Percentiles rank a stretch among this genome's conserved stretches.
Evolutionary conservation across 2,888 invertebrate species (phyloP).

Genomic region (Cheilosia pagana): DNA sequence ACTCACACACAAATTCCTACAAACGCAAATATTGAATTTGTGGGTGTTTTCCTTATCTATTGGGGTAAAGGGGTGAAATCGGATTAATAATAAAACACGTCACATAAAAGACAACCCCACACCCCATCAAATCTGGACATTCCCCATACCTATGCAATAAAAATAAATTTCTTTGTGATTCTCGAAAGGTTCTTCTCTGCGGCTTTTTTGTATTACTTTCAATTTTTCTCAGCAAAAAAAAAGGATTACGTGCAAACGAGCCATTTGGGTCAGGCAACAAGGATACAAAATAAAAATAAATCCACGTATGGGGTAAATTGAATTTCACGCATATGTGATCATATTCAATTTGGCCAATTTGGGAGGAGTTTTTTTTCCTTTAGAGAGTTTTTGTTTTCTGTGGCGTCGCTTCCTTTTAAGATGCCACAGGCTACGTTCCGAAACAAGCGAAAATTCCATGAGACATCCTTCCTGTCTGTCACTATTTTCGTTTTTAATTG

Average conservation of each 20-base stretch:
- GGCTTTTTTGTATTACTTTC: conserved; percentile 26
- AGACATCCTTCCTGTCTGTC: conserved; percentile 3
- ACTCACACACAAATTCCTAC: too few species aligned
- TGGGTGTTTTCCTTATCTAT: too few species aligned
- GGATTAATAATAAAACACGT: not conserved
- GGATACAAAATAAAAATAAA: conserved; percentile 35
- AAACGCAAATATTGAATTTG: too few species aligned
- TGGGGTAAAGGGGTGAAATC: not conserved
- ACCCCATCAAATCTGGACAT: conserved; percentile 36
- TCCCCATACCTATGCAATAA: conserved; percentile 22
- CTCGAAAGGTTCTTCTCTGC: conserved; percentile 21
- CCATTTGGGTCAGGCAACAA: conserved; percentile 65
- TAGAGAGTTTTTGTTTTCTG: conserved; percentile 3
- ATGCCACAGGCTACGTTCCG: conserved; percentile 14
- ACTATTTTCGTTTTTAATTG: not conserved
- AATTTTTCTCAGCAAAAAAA: conserved; percentile 20
- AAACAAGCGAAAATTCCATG: conserved; percentile 6
- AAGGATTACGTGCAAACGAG: conserved; percentile 68
- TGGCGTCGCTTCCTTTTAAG: not conserved
- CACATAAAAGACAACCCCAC: not conserved
- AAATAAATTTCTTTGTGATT: conserved; percentile 56
- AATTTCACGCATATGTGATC: conserved; percentile 78
- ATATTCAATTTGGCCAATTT: conserved; percentile 77
- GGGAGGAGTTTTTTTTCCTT: conserved; percentile 44
- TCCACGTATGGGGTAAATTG: conserved; percentile 72